A percentile compares a stretch with the other conserved stretches of the same genome.
phyloP scores from a whole-genome alignment of 1,140 invertebrate genomes.

The Magallana angulata region DNA sequence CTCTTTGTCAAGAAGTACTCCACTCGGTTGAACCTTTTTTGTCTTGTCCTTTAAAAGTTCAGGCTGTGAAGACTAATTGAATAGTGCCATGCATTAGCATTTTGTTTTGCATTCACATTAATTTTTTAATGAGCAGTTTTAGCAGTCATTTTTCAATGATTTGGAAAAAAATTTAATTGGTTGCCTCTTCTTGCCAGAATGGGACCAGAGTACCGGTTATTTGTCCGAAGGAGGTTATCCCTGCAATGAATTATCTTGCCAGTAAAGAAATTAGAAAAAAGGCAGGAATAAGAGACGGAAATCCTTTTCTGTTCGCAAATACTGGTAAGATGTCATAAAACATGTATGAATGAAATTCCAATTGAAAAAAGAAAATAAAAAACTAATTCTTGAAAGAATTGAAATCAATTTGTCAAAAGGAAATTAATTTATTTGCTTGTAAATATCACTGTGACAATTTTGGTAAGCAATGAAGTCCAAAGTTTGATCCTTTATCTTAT shows the following conservation, averaged over 20 bases:
- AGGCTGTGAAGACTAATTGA: too few species aligned
- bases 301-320: conserved; percentile 27
- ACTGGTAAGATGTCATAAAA: conserved; percentile 34
- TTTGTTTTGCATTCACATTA: background rate
- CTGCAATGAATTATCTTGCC: conserved; percentile 19
- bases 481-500: background rate
- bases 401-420: conserved; percentile 4
- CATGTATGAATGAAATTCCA: background rate
- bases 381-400: conserved; percentile 12
- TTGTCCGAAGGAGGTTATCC: conserved; percentile 33
- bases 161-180: background rate
- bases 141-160: background rate
- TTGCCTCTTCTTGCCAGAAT: conserved; percentile 12
- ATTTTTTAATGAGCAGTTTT: background rate
- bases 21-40: too few species aligned
- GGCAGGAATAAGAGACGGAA: background rate
- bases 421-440: background rate
- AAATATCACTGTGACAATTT: conserved; percentile 5
- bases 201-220: conserved; percentile 27
- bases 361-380: background rate
- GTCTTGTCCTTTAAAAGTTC: too few species aligned
- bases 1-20: too few species aligned
- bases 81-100: too few species aligned
- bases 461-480: background rate
- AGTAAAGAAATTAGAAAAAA: conserved; percentile 1